Conservation (phyloP, 2,888 invertebrate species). For the Cyclophora punctaria region DNA sequence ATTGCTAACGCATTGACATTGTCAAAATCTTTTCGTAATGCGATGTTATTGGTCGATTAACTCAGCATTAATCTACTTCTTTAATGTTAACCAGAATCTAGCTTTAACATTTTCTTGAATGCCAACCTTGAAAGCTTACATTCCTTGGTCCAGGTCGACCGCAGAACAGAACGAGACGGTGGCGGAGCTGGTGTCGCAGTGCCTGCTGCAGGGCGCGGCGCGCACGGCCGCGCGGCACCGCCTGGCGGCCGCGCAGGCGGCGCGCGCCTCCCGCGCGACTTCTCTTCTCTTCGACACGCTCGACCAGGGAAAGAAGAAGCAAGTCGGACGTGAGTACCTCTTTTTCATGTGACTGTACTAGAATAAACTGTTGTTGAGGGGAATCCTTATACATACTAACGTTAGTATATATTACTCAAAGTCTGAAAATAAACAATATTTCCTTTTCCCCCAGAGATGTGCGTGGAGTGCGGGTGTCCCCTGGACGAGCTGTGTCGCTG, state of each 20-base stretch:
- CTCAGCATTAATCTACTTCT: too few species aligned
- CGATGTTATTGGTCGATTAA: too few species aligned
- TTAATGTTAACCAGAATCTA: too few species aligned
- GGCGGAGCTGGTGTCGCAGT: conserved; percentile 75
- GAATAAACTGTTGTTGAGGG: too few species aligned
- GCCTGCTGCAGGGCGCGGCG: conserved; percentile 70
- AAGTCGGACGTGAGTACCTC: conserved; percentile 21
- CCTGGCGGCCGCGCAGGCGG: conserved; percentile 16
- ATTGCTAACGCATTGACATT: too few species aligned
- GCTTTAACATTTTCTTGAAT: too few species aligned
- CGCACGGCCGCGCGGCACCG: conserved; percentile 40
- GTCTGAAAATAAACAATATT: too few species aligned
- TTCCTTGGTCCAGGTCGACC: conserved; percentile 37
- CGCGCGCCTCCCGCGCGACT: neutral
- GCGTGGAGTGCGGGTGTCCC: conserved; percentile 37
- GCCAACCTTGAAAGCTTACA: too few species aligned
- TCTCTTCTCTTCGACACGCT: conserved; percentile 35
- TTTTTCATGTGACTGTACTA: too few species aligned
- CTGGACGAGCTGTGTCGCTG: conserved; percentile 43
- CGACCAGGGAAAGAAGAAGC: conserved; percentile 34
- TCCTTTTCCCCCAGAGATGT: conserved; percentile 24
- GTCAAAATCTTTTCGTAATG: too few species aligned
- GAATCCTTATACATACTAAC: too few species aligned
- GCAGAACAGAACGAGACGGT: conserved; percentile 73
- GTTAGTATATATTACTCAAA: too few species aligned